Base-by-base conservation (phyloP, 2,797 vertebrate genomes). In the Choloepus didactylus region DNA sequence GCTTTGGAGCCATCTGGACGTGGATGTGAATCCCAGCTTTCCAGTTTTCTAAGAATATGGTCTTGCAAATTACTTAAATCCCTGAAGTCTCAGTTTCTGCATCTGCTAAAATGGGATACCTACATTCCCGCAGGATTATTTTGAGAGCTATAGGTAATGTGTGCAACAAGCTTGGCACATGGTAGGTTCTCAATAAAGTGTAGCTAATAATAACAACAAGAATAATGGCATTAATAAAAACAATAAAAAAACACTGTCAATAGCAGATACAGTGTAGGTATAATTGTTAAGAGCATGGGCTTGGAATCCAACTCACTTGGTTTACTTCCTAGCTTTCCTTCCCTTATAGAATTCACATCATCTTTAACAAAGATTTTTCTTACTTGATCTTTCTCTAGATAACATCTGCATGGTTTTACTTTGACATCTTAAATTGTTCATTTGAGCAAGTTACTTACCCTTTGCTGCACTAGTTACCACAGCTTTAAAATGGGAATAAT, bases 21-120 rank as follows among this genome's bases (percentile, higher is more conserved):
- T 86, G 82, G 38, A 88, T 56, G 60, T 95, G 96, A 96, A 96
- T 93, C n/a, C 88, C 69, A 91, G 67, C 64, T 91, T 82, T 91
- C 38, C 38, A 95, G 88, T 46, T 94, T 87, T 91, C 56, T 89
- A 95, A 25, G 66, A 96, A 96, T 54, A 66, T 86, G 56, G 59
- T 92, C 66, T 77, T 95, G 44, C 46, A 96, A 92, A 66, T 95
- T 77, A 89, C 51, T 59, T 94, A 80, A 89, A 89, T 23, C 85
- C 60, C 80, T 38, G 79, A 88, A 88, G 69, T 44, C 84, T 97
- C 62, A 80, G 83, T 92, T 96, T 95, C 69, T 87, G 70, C 29
- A 46, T 67, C 60, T 94, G 49, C 60, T 95, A 83, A 95, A 83
- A 94, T 76, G 35, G 82, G 92, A 21, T 85, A 90, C 51, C 16